Percentiles rank a stretch among this genome's conserved stretches.
Evolutionary conservation across 2,113 vertebrate species (phyloP).

Genomic region (Dromiciops gliroides): DNA sequence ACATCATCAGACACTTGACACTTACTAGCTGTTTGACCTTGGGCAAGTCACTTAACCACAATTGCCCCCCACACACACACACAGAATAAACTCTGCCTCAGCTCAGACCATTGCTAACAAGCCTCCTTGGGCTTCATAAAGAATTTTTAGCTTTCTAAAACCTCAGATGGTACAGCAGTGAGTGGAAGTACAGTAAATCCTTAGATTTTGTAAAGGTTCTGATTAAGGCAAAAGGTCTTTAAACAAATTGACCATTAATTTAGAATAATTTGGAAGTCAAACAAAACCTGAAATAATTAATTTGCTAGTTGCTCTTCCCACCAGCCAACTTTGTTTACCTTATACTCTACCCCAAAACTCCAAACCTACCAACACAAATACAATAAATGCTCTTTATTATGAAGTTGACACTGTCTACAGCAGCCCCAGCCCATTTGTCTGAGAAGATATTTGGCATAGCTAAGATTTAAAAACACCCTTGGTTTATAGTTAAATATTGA

Average conservation of each 20-base stretch:
- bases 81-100: background rate
- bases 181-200: background rate
- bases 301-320: background rate
- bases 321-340: background rate
- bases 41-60: too few species aligned
- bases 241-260: background rate
- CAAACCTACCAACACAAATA: background rate
- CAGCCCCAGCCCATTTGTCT: background rate
- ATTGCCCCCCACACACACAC: too few species aligned
- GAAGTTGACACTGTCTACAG: background rate
- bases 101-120: background rate
- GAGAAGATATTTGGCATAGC: background rate
- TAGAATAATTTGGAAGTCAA: background rate
- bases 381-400: background rate
- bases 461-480: background rate
- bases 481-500: background rate
- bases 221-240: background rate
- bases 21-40: too few species aligned
- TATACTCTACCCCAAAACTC: background rate
- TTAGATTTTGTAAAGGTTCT: background rate
- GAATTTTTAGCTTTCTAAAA: background rate
- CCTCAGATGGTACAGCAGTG: background rate
- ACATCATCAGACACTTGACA: too few species aligned
- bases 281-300: background rate
- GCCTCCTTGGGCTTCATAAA: background rate